Evolutionary conservation across 2,797 vertebrate genomes (phyloP), one percentile per base, ranked within the genome.

Genomic region (Coranthus polyacanthus): DNA sequence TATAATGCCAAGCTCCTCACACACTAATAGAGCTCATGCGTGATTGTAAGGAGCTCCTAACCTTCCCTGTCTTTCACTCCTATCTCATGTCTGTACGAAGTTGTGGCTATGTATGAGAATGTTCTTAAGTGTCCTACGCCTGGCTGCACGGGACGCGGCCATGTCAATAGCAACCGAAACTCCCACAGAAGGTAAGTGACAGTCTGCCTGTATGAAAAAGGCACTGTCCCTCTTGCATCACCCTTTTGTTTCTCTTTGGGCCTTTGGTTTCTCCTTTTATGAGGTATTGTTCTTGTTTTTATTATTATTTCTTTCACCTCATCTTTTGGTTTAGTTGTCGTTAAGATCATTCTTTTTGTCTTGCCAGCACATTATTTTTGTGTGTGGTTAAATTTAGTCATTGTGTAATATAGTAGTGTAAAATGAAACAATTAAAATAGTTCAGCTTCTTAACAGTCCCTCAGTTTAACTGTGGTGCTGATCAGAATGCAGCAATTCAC

Each of bases 151-250:
- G 98, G 98, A 95, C 96, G 98, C 74, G 98, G 98, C 93, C 98
- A 99, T 93, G 98, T 99, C 94, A 99, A 99, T 95, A 99, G 98
- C 96, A 99, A 99, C 97, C 96, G 98, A 96, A 99, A 99, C 95
- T 99, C 98, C 51, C 98, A 99, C 93, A 87, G 98, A 94, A 99
- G 98, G 98, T 99, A 96, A 97, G 97, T 88, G 83, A 61, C 54
- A 68, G 68, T 51, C 72, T 59, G 67, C 72, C 71, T 13, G 6
- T 6, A 20, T 36, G 43, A 54, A 81, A 57, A 29, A 42, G 67
- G 79, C 79, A 66, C 61, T 59, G 60, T 80, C 79, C 45, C 0
- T 82, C 36, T 84, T 49, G 50, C 52, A 53, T 52, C 76, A 58
- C 46, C 21, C 11, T 54, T 56, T 26, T 65, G 55, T 37, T 2